Conservation (phyloP, 2,797 vertebrate species). For the Siniperca scherzeri region DNA sequence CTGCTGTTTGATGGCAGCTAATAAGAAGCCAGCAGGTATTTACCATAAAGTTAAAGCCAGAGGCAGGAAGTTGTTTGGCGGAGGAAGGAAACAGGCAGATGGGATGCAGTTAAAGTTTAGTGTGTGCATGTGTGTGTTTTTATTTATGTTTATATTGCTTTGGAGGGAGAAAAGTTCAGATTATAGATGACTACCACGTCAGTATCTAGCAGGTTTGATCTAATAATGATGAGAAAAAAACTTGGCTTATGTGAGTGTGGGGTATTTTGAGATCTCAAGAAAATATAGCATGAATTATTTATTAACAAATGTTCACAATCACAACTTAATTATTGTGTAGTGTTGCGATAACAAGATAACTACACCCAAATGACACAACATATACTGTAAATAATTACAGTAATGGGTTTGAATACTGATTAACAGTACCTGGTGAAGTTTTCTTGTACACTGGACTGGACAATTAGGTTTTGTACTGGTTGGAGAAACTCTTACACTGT, state of each 20-base stretch:
- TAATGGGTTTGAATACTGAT: neutral
- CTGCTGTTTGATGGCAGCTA: constrained; percentile 41
- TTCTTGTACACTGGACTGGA: too few species aligned
- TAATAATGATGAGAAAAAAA: neutral
- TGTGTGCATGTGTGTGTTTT: neutral
- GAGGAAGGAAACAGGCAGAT: constrained; percentile 34
- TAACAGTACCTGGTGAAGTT: neutral
- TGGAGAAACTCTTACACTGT: neutral
- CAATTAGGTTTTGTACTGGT: neutral
- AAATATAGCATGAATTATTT: neutral
- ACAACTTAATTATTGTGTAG: neutral
- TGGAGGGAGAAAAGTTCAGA: constrained; percentile 3
- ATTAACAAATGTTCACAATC: neutral
- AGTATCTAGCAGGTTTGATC: neutral
- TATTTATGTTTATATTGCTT: constrained; percentile 17
- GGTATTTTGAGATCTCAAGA: neutral
- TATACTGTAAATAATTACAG: neutral
- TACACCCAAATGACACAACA: neutral
- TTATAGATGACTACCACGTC: neutral
- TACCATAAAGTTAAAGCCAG: constrained; percentile 33
- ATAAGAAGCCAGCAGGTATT: constrained; percentile 55
- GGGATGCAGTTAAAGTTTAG: constrained; percentile 43
- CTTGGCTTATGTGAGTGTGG: neutral
- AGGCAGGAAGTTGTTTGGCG: constrained; percentile 56
- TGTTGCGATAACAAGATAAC: neutral